Base-by-base conservation (phyloP, 2,888 invertebrate genomes). In the Anodontia alba region DNA sequence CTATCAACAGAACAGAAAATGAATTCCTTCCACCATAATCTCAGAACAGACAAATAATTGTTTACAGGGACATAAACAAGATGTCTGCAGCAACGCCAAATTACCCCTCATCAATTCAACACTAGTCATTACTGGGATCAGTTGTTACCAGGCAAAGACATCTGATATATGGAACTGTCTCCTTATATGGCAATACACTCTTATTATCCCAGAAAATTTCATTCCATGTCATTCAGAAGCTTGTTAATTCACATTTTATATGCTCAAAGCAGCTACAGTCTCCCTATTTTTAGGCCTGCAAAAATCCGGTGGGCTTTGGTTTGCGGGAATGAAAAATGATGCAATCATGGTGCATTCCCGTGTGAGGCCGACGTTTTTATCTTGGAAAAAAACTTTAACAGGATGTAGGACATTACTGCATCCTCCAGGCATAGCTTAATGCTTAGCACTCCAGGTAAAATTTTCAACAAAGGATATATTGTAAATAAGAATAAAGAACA, bases 311-410 rank as follows among this genome's bases (percentile, higher is more conserved):
- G 42, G 20, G 46, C 29, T 69, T 70, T 31, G 43, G 67, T 46
- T 46, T 68, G 38, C 38, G 29, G 33, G 26, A 46, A 49, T 26
- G 17, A 54, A 70, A 70, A 51, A 57, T 68, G 51, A 69, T 70
- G 68, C 43, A 70, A 42, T 69, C 51, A 57, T 23, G 51, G 46
- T 29, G 51, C 36, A 46, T 67, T 54, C 66, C 33, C 54, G 46
- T 36, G n/a, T 57, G 42, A 54, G 36, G 20, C 46, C 12, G 51
- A 51, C 38, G 42, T 76, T 43, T 29, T 33, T 43, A 42, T 71
- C 49, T 51, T 54, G 29, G 33, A 23, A 71, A n/a, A n/a, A n/a
- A n/a, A n/a, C n/a, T n/a, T n/a, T n/a, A n/a, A n/a, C n/a, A n/a
- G n/a, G n/a, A n/a, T n/a, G n/a, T n/a, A n/a, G n/a, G n/a, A n/a